Evolutionary conservation across 2,113 vertebrate genomes (phyloP).

Genomic region (Pollimyrus isidori): DNA sequence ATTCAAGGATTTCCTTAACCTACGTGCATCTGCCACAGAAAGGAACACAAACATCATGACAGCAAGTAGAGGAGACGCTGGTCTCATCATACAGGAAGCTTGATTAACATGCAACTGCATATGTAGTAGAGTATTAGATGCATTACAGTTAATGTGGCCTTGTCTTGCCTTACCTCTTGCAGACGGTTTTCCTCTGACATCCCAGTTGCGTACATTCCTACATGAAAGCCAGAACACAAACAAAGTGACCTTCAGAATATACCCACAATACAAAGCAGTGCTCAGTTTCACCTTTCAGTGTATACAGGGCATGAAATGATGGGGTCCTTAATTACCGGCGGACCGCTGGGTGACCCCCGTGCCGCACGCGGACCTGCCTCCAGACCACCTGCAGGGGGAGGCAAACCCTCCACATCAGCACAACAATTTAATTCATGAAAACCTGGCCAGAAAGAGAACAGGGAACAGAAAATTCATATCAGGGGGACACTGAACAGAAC

Average conservation of each 20-base stretch:
- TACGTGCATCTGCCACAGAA: background rate
- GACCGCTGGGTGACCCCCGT: background rate
- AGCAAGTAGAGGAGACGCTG: background rate
- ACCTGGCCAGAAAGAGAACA: background rate
- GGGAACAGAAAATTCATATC: background rate
- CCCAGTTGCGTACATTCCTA: conserved; percentile 59
- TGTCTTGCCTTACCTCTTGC: conserved; percentile 50
- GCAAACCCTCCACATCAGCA: background rate
- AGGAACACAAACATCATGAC: background rate
- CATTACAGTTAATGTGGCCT: background rate
- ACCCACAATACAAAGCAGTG: background rate
- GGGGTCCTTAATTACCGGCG: background rate
- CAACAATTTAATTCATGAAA: background rate
- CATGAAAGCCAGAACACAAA: conserved; percentile 8
- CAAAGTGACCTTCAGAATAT: background rate
- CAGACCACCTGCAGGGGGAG: background rate
- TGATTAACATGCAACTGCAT: background rate
- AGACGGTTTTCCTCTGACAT: conserved; percentile 41
- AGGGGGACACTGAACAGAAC: background rate
- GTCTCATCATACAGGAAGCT: background rate
- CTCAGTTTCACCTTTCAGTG: background rate
- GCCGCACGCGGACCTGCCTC: background rate
- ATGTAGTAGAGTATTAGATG: background rate
- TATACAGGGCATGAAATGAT: background rate
- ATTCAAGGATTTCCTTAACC: background rate